A percentile compares a stretch with the other conserved stretches of the same genome.
Conservation (phyloP, 1,140 invertebrate species). For the Scaptomyza pallida region DNA sequence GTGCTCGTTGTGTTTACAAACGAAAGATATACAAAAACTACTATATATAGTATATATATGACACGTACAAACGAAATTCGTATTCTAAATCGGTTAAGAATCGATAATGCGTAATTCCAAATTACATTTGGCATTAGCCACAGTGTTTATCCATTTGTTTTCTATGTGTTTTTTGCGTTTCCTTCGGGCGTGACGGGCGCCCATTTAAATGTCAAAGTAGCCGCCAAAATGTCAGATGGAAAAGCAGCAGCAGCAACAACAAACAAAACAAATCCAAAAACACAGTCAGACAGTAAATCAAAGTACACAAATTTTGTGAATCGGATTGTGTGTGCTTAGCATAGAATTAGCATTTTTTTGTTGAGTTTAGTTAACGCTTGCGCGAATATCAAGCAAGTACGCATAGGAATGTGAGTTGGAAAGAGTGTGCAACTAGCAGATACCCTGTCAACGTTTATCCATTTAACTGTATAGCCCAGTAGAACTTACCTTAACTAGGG, state of each 20-base stretch:
- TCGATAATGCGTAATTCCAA: constrained; percentile 34
- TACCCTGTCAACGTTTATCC: no score
- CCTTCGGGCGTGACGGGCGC: constrained; percentile 19
- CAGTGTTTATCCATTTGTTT: not conserved
- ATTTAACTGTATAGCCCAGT: no score
- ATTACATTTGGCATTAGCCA: constrained; percentile 18
- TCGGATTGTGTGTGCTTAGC: constrained; percentile 34
- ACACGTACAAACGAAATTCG: constrained; percentile 23
- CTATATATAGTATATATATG: constrained; percentile 7
- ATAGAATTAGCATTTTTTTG: constrained; percentile 38
- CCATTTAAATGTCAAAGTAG: constrained; percentile 50
- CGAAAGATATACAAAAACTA: constrained; percentile 13
- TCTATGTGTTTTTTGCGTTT: constrained; percentile 9
- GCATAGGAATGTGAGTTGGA: not conserved
- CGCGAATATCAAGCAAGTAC: constrained; percentile 36
- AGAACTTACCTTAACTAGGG: not conserved
- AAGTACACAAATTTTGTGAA: constrained; percentile 24
- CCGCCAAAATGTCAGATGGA: constrained; percentile 42
- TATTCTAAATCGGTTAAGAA: not conserved
- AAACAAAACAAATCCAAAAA: constrained; percentile 30
- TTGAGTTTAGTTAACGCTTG: constrained; percentile 40
- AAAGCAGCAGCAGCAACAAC: constrained; percentile 7
- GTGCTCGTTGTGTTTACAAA: constrained; percentile 39
- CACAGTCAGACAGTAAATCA: constrained; percentile 16
- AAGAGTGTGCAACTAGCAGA: not conserved